These are phyloP conservation scores for Ranitomeya imitator DNA, from an alignment of 2,113 vertebrate species.

Conservation along the genomic window DNA sequence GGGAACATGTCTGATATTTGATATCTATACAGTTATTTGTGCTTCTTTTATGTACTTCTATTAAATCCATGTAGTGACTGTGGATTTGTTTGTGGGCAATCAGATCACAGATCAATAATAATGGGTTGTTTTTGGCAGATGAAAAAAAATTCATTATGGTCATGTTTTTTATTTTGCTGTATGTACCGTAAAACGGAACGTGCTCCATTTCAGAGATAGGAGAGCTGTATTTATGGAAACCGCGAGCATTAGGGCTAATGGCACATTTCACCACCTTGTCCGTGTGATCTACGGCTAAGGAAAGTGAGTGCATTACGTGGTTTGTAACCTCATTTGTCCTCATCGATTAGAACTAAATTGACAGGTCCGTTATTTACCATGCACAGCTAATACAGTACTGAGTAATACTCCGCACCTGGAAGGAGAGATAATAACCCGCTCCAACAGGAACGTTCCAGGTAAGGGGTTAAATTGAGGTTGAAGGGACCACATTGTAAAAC, in stretches of 20 bases:
- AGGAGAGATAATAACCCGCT: not conserved
- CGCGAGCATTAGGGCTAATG: not conserved
- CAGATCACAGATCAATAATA: no score
- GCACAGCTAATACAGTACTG: slow-evolving; percentile 4
- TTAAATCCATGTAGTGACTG: not conserved
- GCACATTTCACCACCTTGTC: not conserved
- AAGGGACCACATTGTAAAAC: slow-evolving; percentile 19
- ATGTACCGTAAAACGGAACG: not conserved
- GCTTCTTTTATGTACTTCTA: not conserved
- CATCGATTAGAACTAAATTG: slow-evolving; percentile 34
- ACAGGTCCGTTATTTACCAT: slow-evolving; percentile 32
- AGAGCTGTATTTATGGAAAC: not conserved
- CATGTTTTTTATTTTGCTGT: not conserved
- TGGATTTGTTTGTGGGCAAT: no score
- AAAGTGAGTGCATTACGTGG: slow-evolving; percentile 18
- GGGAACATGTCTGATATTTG: not conserved
- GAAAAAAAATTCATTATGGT: no score
- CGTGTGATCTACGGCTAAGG: not conserved
- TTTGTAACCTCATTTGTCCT: slow-evolving; percentile 18
- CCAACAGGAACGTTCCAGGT: slow-evolving; percentile 14
- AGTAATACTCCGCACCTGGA: not conserved
- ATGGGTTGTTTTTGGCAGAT: no score
- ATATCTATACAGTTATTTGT: not conserved
- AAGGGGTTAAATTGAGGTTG: not conserved
- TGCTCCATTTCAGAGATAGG: not conserved